Evolutionary conservation across 2,888 invertebrate genomes (phyloP), one percentile per base, ranked within the genome.

Genomic region (Lamellibrachia columna): DNA sequence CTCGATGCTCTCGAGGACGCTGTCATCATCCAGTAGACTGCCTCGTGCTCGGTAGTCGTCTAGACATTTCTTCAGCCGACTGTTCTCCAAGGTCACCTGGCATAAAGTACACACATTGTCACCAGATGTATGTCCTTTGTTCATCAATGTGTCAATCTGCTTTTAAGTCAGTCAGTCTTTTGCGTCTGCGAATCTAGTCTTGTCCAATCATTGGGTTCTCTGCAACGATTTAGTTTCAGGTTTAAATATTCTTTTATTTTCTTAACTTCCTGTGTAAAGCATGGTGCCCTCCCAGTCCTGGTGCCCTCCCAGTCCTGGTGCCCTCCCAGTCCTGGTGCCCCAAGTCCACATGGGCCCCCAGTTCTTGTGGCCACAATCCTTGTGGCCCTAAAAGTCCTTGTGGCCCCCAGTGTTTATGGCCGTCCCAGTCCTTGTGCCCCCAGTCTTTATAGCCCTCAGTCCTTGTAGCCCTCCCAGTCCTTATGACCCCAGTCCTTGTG

Each of bases 1-100:
- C 94, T 96, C 96, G 11, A 96, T 95, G 92, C 95, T 95, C 93
- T 96, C 96, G 22, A 96, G 94, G 0, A 96, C 95, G 22, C 95
- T 95, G 92, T 96, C 96, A 92, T 96, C 96, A 90, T 96, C 96
- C 7, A 96, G 94, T 0, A 94, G 91, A 53, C 93, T 92, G 53
- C 92, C 92, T 3, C 93, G 93, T 7, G 93, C 93, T 52, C 94
- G 94, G 11, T 93, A 93, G 53, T 94, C 93, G 53, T 94, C 94
- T 58, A 95, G 91, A 52, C 95, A 92, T 91, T 95, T 95, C 22
- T 94, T 93, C 55, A 96, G 93, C n/a, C 95, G 94, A 91, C 94
- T 94, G 93, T 96, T 96, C 93, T 96, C 96, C n/a, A 96, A 90
- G 28, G 95, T 95, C 92, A 96, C 93, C 96, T 96, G 60, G 7